Conservation (phyloP, 2,888 invertebrate species). For the Lochmaea capreae region DNA sequence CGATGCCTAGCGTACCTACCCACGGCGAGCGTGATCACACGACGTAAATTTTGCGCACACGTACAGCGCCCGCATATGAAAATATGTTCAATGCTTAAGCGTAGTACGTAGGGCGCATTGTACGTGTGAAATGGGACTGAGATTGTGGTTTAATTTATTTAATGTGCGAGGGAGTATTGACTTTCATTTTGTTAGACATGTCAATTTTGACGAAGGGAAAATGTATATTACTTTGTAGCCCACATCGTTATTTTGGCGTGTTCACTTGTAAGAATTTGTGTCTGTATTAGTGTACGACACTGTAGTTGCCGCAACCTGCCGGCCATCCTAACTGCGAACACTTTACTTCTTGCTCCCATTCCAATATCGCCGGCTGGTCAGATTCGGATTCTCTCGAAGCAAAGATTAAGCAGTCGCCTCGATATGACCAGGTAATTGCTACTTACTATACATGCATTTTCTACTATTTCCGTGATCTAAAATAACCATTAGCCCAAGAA, state of each 20-base stretch:
- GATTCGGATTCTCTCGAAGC: slow-evolving; percentile 20
- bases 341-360: slow-evolving; percentile 33
- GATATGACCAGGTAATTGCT: slow-evolving; percentile 32
- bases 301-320: slow-evolving; percentile 20
- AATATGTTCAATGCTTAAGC: too few species aligned
- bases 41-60: too few species aligned
- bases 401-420: slow-evolving; percentile 29
- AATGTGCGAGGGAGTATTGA: too few species aligned
- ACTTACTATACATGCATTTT: slow-evolving; percentile 27
- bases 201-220: too few species aligned
- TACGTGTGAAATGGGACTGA: too few species aligned
- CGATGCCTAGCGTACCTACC: too few species aligned
- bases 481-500: slow-evolving; percentile 24
- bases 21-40: too few species aligned
- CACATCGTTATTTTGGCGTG: not conserved
- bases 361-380: slow-evolving; percentile 11
- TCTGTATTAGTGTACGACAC: slow-evolving; percentile 7
- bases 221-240: too few species aligned
- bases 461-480: slow-evolving; percentile 29
- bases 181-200: too few species aligned
- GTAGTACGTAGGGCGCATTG: too few species aligned
- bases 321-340: slow-evolving; percentile 30
- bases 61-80: too few species aligned
- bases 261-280: not conserved
- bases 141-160: too few species aligned